These are phyloP conservation scores for Smutsia temminckii DNA, from an alignment of 2,797 vertebrate genomes.

Conservation along the genomic window DNA sequence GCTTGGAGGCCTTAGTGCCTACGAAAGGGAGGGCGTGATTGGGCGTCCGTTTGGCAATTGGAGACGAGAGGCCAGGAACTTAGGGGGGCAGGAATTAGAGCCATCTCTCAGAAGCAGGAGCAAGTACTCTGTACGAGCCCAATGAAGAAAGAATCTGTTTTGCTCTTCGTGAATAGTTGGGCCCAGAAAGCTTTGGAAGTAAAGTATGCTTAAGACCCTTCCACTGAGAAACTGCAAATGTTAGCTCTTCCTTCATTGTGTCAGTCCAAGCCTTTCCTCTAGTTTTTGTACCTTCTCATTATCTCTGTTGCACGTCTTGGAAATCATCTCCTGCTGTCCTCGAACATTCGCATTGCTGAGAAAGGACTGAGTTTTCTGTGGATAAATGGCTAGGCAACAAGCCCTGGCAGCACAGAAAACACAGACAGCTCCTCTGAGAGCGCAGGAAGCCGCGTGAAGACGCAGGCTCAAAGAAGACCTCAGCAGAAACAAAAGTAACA, in stretches of 20 bases:
- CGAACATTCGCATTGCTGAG: neutral
- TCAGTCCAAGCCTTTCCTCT: neutral
- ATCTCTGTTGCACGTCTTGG: neutral
- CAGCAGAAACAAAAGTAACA: neutral
- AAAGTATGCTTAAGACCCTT: neutral
- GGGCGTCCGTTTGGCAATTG: neutral
- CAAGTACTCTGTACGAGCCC: neutral
- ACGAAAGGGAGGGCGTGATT: neutral
- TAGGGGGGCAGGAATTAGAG: neutral
- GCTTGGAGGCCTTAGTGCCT: neutral
- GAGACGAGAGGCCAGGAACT: neutral
- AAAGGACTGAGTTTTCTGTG: constrained; percentile 35
- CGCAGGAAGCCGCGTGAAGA: neutral
- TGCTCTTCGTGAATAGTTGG: neutral
- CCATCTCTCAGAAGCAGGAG: neutral
- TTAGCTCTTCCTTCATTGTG: neutral
- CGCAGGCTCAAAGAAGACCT: neutral
- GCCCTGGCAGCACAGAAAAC: neutral
- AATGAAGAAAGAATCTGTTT: neutral
- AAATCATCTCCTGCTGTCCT: neutral
- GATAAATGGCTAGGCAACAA: neutral
- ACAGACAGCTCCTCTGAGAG: neutral
- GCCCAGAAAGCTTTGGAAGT: constrained; percentile 8
- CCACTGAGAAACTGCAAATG: neutral
- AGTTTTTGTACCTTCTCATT: constrained; percentile 1